Conservation (phyloP, 53 echinoderm and acorn worm species). For the Paracentrotus lividus region DNA sequence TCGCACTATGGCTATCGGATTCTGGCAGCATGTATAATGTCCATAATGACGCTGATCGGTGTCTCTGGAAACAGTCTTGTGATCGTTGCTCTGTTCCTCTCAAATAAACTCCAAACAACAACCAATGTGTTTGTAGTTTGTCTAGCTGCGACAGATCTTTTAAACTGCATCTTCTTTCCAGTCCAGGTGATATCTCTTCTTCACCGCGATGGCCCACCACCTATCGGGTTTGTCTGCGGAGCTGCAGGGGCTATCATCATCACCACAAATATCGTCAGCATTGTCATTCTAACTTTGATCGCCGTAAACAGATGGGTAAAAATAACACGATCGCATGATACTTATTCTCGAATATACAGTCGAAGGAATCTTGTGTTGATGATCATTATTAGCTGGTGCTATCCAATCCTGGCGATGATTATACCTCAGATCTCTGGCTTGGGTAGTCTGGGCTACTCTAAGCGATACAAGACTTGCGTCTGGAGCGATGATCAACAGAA, state of each 20-base stretch:
- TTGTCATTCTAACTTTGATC: slow-evolving; percentile 77
- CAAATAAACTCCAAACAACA: slow-evolving; percentile 79
- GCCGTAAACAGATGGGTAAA: slow-evolving; percentile 77
- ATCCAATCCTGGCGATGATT: slow-evolving; percentile 64
- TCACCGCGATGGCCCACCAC: slow-evolving; percentile 61
- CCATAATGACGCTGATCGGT: background rate
- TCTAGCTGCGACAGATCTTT: slow-evolving; percentile 78
- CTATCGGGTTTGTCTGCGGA: slow-evolving; percentile 66
- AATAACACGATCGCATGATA: slow-evolving; percentile 70
- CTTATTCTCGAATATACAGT: slow-evolving; percentile 68
- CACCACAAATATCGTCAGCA: slow-evolving; percentile 73
- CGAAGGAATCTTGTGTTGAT: slow-evolving; percentile 68
- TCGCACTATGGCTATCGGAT: slow-evolving; percentile 20
- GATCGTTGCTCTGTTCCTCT: slow-evolving; percentile 35
- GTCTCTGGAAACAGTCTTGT: slow-evolving; percentile 36
- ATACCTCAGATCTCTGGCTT: slow-evolving; percentile 75
- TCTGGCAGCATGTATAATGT: background rate
- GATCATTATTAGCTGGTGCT: slow-evolving; percentile 73
- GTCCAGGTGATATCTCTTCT: slow-evolving; percentile 75
- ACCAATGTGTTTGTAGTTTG: slow-evolving; percentile 87
- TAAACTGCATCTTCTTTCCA: slow-evolving; percentile 72
- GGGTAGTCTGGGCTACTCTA: slow-evolving; percentile 76
- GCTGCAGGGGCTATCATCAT: slow-evolving; percentile 60
- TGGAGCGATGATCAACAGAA: slow-evolving; percentile 11
- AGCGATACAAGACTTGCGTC: slow-evolving; percentile 42